Conservation (phyloP, 2,888 invertebrate species). For the Temnothorax unifasciatus region DNA sequence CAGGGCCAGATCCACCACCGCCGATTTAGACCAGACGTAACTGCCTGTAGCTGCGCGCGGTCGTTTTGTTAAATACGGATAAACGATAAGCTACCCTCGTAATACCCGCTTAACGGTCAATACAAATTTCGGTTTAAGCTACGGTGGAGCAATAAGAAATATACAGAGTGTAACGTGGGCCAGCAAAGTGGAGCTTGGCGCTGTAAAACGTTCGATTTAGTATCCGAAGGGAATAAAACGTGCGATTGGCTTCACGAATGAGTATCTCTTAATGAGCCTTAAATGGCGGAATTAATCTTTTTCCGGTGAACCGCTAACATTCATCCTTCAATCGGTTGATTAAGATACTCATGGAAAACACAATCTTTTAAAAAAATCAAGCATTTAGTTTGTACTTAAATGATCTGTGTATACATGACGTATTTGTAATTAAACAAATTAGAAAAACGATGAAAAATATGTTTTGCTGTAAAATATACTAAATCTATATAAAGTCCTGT, state of each 20-base stretch:
- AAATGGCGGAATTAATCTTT: conserved; percentile 17
- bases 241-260: conserved; percentile 3
- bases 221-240: not conserved
- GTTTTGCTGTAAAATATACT: not conserved
- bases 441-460: not conserved
- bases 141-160: conserved; percentile 44
- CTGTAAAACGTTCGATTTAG: conserved; percentile 36
- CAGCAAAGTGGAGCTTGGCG: not conserved
- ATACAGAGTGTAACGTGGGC: not conserved
- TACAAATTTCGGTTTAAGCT: conserved; percentile 61
- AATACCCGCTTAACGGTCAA: conserved; percentile 59
- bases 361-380: not conserved
- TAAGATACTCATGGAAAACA: not conserved
- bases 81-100: conserved; percentile 58
- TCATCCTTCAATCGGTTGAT: conserved; percentile 6
- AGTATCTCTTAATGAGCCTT: conserved; percentile 20
- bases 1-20: conserved; percentile 25
- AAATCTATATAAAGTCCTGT: not conserved
- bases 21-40: conserved; percentile 16
- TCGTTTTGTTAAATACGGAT: conserved; percentile 63
- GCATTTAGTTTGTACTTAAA: not conserved
- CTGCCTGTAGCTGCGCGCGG: conserved; percentile 15
- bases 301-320: not conserved
- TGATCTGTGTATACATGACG: not conserved
- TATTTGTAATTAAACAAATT: not conserved